A percentile compares a stretch with the other conserved stretches of the same genome.
Evolutionary conservation across 2,797 vertebrate genomes (phyloP).

Genomic region (Leucoraja ocellata): DNA sequence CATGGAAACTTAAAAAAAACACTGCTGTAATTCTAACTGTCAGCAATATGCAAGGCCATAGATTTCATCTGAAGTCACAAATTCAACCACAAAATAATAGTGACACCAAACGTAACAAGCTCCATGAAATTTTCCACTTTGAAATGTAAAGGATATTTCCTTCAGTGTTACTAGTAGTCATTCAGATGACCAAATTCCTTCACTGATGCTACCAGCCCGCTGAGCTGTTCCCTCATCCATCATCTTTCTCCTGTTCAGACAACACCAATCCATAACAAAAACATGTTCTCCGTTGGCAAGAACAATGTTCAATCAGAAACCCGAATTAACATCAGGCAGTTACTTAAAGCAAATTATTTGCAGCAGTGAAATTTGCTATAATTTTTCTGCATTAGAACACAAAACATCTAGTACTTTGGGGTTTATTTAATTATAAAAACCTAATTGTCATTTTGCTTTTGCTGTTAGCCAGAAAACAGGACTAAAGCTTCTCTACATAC

Average conservation of each 20-base stretch:
- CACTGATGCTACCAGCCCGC: too few species aligned
- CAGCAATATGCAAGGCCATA: background rate
- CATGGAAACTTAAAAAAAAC: background rate
- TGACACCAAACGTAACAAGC: background rate
- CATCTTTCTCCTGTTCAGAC: background rate
- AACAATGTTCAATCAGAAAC: background rate
- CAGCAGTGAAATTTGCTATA: background rate
- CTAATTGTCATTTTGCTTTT: background rate
- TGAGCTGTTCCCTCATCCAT: too few species aligned
- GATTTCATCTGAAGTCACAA: constrained; percentile 3
- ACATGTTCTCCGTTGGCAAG: background rate
- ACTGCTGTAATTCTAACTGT: background rate
- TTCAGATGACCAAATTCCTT: too few species aligned
- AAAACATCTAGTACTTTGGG: background rate
- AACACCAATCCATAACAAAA: background rate
- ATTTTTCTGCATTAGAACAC: background rate
- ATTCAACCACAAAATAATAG: background rate
- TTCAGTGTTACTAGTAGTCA: background rate
- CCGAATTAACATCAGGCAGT: background rate
- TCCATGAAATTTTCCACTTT: background rate
- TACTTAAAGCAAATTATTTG: background rate
- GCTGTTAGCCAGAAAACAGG: background rate
- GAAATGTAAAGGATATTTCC: too few species aligned
- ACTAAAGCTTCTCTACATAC: background rate
- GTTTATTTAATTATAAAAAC: background rate